A percentile compares a stretch with the other conserved stretches of the same genome.
phyloP scores from a whole-genome alignment of 2,113 vertebrate species.

The Oxyruncus cristatus region DNA sequence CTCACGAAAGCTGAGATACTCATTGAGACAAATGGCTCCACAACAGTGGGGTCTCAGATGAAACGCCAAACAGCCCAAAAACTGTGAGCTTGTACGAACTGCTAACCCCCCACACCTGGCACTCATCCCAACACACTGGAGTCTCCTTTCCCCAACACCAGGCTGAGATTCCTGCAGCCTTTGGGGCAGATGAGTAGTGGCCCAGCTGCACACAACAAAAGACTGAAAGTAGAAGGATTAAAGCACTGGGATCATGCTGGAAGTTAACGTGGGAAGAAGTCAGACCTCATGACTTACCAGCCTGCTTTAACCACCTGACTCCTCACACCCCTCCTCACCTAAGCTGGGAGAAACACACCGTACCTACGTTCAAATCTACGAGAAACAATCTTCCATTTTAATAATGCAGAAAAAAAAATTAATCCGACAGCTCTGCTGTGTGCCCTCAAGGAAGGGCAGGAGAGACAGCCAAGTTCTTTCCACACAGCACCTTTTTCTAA shows the following conservation, averaged over 20 bases:
- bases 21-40: not conserved
- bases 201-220: not conserved
- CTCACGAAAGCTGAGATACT: not conserved
- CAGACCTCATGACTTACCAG: not conserved
- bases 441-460: conserved; percentile 58
- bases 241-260: not conserved
- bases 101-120: not conserved
- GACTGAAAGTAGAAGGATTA: not conserved
- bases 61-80: not conserved
- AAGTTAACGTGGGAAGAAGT: not conserved
- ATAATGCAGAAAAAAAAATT: not conserved
- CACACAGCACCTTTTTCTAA: conserved; percentile 51
- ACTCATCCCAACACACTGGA: not conserved
- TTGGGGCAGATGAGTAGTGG: not conserved
- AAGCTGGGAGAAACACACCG: not conserved
- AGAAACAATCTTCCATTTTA: conserved; percentile 3
- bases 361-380: not conserved
- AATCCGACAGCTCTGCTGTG: not conserved
- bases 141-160: not conserved
- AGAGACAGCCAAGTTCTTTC: conserved; percentile 53
- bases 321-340: not conserved
- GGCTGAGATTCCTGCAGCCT: not conserved
- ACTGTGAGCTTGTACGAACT: not conserved
- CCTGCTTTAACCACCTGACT: not conserved
- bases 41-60: not conserved